These are phyloP conservation scores for Corvus cornix DNA, from an alignment of 2,113 vertebrate species.

Conservation along the genomic window DNA sequence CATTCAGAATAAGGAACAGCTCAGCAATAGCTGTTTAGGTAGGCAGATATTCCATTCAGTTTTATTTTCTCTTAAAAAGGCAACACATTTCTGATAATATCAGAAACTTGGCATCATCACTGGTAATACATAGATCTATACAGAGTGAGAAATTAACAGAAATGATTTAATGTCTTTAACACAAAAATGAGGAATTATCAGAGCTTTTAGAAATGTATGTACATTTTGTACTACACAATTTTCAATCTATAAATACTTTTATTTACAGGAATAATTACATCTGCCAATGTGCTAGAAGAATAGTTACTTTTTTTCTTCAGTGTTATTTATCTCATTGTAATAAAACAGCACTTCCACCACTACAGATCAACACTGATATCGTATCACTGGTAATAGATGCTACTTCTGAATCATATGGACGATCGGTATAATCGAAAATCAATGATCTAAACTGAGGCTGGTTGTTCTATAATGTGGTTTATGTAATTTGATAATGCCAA, in stretches of 20 bases:
- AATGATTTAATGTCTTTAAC: neutral
- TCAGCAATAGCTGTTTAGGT: neutral
- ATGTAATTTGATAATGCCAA: constrained; percentile 96
- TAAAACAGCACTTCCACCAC: neutral
- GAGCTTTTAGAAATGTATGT: neutral
- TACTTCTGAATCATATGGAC: neutral
- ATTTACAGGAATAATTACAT: neutral
- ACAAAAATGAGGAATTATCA: neutral
- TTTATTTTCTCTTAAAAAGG: neutral
- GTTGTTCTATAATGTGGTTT: constrained; percentile 68
- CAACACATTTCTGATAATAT: neutral
- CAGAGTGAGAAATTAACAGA: neutral
- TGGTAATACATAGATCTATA: neutral
- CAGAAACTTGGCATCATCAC: neutral
- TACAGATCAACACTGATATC: constrained; percentile 27
- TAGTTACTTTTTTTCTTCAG: neutral
- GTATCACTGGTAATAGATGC: constrained; percentile 6
- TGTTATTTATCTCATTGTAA: neutral
- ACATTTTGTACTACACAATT: neutral
- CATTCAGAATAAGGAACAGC: neutral
- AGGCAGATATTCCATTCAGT: neutral
- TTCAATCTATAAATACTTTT: neutral
- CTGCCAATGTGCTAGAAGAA: neutral
- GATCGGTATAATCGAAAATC: constrained; percentile 91
- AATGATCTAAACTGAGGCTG: constrained; percentile 75